Conservation (phyloP, 2,888 invertebrate species). For the Xestia rhomboidea region DNA sequence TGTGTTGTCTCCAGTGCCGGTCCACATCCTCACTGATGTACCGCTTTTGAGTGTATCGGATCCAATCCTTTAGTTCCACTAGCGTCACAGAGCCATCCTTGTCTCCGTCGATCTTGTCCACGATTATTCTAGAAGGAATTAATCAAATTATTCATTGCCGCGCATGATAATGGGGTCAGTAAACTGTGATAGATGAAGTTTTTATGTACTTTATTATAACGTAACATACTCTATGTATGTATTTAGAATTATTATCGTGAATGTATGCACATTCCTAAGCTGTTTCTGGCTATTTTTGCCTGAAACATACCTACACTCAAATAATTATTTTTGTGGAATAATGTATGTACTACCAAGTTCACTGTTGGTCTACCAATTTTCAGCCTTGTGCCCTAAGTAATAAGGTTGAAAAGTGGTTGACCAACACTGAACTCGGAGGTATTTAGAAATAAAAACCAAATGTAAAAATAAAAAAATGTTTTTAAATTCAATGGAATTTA, state of each 20-base stretch:
- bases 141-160: constrained; percentile 43
- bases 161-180: constrained; percentile 68
- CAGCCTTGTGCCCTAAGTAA: too few relatives aligned
- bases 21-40: constrained; percentile 98
- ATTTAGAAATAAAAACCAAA: neutral
- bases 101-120: constrained; percentile 97
- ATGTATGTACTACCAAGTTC: neutral
- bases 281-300: neutral
- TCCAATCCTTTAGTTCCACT: constrained; percentile 98
- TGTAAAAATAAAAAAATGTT: neutral
- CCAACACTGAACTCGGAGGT: too few relatives aligned
- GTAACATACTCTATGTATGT: neutral
- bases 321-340: neutral
- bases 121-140: constrained; percentile 93
- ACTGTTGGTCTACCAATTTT: too few relatives aligned
- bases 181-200: constrained; percentile 56
- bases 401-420: too few relatives aligned
- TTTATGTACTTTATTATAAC: constrained; percentile 26
- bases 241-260: neutral
- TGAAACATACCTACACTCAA: neutral
- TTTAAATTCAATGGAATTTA: too few relatives aligned
- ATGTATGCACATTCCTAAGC: constrained; percentile 3
- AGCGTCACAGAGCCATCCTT: constrained; percentile 95
- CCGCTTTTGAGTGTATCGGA: constrained; percentile 97
- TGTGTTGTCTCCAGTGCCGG: constrained; percentile 97